Evolutionary conservation across 2,113 vertebrate genomes (phyloP), one percentile per base, ranked within the genome.

Genomic region (Aramus guarauna): DNA sequence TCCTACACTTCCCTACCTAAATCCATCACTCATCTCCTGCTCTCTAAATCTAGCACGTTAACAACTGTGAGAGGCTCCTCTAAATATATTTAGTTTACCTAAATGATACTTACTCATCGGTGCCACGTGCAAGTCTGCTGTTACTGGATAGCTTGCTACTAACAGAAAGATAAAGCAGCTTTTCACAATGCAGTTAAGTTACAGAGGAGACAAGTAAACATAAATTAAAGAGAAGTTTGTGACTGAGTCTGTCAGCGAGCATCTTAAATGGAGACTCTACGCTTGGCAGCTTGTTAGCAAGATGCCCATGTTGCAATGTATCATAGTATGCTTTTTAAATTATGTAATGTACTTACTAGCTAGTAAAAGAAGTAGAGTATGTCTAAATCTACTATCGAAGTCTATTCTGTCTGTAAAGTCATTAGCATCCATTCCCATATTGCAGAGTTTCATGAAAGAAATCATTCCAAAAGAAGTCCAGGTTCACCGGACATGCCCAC

Each of bases 31-130:
- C 50, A 48, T 50, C 74, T 93, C 48, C 52, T 82, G 45, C 62
- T 92, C 52, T 92, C 62, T 76, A 92, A 86, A 95, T 89, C 79
- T 74, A 87, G 27, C 43, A 63, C 20, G 50, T 29, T 88, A 96
- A 93, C 67, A 88, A 59, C 75, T 78, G n/a, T 48, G 85, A 96
- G 68, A 95, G 76, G 72, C 19, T 29, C 39, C 64, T 79, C 76
- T 88, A 90, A 92, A 92, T 63, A 83, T 43, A 95, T 90, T 88
- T 86, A 58, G 73, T 88, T 88, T 75, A 90, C 74, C 77, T 81
- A 73, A 77, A 80, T 66, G 37, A 59, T 86, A 88, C 84, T 79
- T 92, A 85, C 47, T 91, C 68, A 91, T 71, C 6, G 3, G 52
- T 75, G 69, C 18, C 88, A 90, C 2, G 1, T 82, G 76, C 60